Percentiles rank a stretch among this genome's conserved stretches.
phyloP scores from a whole-genome alignment of 2,888 invertebrate genomes.

The Plagodis dolabraria region DNA sequence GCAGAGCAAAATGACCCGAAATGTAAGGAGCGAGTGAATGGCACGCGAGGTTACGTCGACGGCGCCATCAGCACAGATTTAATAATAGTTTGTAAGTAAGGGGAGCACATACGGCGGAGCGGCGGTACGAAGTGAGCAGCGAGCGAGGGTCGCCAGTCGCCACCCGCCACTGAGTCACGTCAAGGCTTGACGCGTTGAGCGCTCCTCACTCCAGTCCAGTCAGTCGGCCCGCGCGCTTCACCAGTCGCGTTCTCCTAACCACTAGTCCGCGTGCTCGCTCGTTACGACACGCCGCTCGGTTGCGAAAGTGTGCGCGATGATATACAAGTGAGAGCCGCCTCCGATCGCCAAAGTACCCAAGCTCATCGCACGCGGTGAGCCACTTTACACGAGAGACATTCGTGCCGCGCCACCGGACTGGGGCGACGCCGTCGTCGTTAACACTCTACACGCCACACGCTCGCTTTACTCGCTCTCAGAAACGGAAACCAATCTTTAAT shows the following conservation, averaged over 20 bases:
- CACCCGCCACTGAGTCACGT: conserved; percentile 50
- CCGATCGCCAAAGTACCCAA: conserved; percentile 69
- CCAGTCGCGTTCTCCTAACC: conserved; percentile 27
- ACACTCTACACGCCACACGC: conserved; percentile 61
- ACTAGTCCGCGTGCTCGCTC: conserved; percentile 55
- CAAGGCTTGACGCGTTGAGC: conserved; percentile 33
- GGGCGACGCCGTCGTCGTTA: conserved; percentile 76
- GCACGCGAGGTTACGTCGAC: conserved; percentile 46
- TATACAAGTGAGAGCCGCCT: conserved; percentile 83
- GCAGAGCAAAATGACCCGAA: conserved; percentile 35
- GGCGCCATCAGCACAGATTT: conserved; percentile 25
- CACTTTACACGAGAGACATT: conserved; percentile 78
- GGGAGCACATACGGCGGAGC: conserved; percentile 12
- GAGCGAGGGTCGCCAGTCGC: conserved; percentile 42
- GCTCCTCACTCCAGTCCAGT: background rate
- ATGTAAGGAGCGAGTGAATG: conserved; percentile 45
- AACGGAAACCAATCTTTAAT: conserved; percentile 83
- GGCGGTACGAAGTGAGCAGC: conserved; percentile 63
- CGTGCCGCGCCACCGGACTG: conserved; percentile 74
- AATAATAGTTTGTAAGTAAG: conserved; percentile 12
- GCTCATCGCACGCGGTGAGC: conserved; percentile 83
- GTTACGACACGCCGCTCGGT: conserved; percentile 80
- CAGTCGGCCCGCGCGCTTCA: conserved; percentile 57
- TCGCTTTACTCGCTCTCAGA: conserved; percentile 66
- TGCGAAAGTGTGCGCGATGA: conserved; percentile 84